phyloP scores from a whole-genome alignment of 2,888 invertebrate species.

The Bellardia bayeri region DNA sequence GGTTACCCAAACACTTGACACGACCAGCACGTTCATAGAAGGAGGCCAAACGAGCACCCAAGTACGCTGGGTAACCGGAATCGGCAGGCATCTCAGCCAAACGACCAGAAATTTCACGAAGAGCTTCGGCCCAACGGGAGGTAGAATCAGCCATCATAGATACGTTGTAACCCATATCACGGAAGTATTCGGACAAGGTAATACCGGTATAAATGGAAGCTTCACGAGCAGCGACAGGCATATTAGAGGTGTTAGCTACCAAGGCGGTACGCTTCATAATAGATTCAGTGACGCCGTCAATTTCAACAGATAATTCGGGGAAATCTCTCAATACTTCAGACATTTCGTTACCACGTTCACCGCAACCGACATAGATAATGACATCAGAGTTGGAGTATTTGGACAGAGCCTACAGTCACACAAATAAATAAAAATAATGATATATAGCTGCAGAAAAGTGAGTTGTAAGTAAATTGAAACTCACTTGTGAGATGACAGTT shows the following conservation, averaged over 20 bases:
- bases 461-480: neutral
- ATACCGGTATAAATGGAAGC: conserved; percentile 99
- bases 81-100: conserved; percentile 99
- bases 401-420: conserved; percentile 90
- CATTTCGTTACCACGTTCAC: conserved; percentile 99
- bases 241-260: conserved; percentile 99
- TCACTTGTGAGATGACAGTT: conserved; percentile 95
- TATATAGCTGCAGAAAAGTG: neutral
- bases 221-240: conserved; percentile 99
- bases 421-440: neutral
- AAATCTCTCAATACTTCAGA: conserved; percentile 99
- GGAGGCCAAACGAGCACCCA: conserved; percentile 98
- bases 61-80: conserved; percentile 99
- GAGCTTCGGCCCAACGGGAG: conserved; percentile 99
- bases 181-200: conserved; percentile 99
- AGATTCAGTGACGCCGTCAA: conserved; percentile 97
- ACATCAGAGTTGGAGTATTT: conserved; percentile 99
- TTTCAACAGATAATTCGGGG: conserved; percentile 98
- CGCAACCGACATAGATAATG: conserved; percentile 99
- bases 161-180: conserved; percentile 99
- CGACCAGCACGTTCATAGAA: conserved; percentile 99
- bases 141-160: conserved; percentile 99
- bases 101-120: conserved; percentile 99
- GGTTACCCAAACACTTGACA: conserved; percentile 98
- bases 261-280: conserved; percentile 99